Evolutionary conservation across 1,140 invertebrate species (phyloP).

Genomic region (Oncopodura yosiiana): DNA sequence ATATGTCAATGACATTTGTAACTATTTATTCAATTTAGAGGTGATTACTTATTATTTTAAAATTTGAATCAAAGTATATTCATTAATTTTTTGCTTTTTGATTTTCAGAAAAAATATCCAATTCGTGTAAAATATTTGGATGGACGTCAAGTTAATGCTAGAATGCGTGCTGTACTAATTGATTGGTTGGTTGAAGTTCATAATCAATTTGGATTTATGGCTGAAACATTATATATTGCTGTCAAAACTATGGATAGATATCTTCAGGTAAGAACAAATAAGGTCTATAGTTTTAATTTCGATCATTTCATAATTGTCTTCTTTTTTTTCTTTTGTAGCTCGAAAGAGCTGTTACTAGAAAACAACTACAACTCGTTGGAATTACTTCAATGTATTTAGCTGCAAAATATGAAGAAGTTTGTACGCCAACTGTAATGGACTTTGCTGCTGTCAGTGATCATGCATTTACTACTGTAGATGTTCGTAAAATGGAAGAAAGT

Average conservation of each 20-base stretch:
- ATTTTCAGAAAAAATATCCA: constrained; percentile 46
- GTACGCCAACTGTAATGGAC: constrained; percentile 73
- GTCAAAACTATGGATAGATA: constrained; percentile 83
- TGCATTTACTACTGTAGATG: constrained; percentile 67
- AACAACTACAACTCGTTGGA: constrained; percentile 78
- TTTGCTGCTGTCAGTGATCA: constrained; percentile 89
- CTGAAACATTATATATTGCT: constrained; percentile 83
- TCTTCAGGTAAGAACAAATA: constrained; percentile 56
- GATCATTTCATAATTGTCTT: background rate
- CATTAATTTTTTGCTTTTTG: constrained; percentile 7
- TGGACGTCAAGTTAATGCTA: constrained; percentile 57
- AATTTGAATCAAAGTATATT: background rate
- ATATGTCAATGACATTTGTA: constrained; percentile 77
- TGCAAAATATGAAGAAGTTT: constrained; percentile 93
- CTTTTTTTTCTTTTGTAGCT: constrained; percentile 39
- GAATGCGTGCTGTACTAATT: constrained; percentile 78
- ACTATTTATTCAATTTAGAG: constrained; percentile 64
- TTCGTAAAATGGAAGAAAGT: constrained; percentile 71
- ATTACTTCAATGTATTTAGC: constrained; percentile 84
- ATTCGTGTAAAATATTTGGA: constrained; percentile 54
- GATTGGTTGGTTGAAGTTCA: constrained; percentile 95
- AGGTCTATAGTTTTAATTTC: background rate
- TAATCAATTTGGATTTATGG: constrained; percentile 69
- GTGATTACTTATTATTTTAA: constrained; percentile 28
- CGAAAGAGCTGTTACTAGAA: constrained; percentile 50